A percentile compares a stretch with the other conserved stretches of the same genome.
These are phyloP conservation scores for Helicoverpa zea DNA, from an alignment of 1,140 invertebrate genomes.

Conservation along the genomic window DNA sequence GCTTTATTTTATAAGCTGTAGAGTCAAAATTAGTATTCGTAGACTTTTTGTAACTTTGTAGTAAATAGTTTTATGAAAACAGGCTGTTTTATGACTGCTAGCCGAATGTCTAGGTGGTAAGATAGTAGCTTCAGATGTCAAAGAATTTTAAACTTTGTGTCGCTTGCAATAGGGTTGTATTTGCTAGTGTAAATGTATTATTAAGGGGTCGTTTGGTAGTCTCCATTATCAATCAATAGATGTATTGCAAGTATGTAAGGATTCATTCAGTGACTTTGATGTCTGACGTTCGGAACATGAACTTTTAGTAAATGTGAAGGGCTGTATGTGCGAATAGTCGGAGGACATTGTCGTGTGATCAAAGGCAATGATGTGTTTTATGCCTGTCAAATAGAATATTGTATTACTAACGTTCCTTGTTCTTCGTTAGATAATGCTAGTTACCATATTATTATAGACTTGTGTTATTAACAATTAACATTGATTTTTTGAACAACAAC, in stretches of 20 bases:
- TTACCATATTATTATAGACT: no score
- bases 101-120: slow-evolving; percentile 60
- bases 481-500: no score
- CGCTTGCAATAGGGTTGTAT: background rate
- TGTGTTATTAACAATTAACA: no score
- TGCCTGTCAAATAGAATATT: background rate
- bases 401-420: no score
- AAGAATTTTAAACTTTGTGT: slow-evolving; percentile 1
- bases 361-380: background rate
- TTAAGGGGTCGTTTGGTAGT: slow-evolving; percentile 44
- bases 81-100: slow-evolving; percentile 59
- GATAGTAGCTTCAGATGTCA: background rate
- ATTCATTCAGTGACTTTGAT: slow-evolving; percentile 47
- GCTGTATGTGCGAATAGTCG: slow-evolving; percentile 7
- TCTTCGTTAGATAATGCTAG: no score
- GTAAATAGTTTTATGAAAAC: slow-evolving; percentile 66
- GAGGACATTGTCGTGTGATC: slow-evolving; percentile 17
- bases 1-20: background rate
- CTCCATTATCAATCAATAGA: slow-evolving; percentile 52
- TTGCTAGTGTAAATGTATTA: background rate
- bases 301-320: slow-evolving; percentile 10
- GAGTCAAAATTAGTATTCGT: slow-evolving; percentile 25
- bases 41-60: slow-evolving; percentile 47
- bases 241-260: slow-evolving; percentile 47
- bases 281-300: slow-evolving; percentile 6